A percentile compares a stretch with the other conserved stretches of the same genome.
Conservation (phyloP, 2,888 invertebrate species). For the Pristionchus maxplancki region DNA sequence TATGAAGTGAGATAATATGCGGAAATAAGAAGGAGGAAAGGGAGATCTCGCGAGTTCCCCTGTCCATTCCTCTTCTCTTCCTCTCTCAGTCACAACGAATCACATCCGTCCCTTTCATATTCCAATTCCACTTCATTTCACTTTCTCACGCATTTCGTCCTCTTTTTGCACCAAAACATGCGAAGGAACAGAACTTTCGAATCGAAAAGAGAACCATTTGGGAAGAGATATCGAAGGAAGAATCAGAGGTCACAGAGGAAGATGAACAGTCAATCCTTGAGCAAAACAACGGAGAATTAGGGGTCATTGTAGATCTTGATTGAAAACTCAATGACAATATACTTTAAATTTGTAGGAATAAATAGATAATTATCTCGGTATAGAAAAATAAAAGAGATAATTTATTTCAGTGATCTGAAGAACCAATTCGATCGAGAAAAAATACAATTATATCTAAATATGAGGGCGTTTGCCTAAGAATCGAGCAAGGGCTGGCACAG, state of each 20-base stretch:
- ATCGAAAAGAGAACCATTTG: neutral
- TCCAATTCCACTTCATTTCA: constrained; percentile 22
- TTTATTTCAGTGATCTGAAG: neutral
- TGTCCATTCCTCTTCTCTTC: neutral
- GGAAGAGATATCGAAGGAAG: neutral
- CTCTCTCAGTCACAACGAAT: constrained; percentile 12
- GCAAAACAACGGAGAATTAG: neutral
- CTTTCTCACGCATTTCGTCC: constrained; percentile 5
- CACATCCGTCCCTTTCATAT: constrained; percentile 6
- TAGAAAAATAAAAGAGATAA: neutral
- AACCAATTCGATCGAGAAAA: neutral
- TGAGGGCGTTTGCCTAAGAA: too few relatives aligned
- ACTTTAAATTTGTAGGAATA: neutral
- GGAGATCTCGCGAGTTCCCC: neutral
- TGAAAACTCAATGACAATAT: too few relatives aligned
- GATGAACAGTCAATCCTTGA: neutral
- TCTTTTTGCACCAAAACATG: neutral
- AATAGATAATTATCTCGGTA: too few relatives aligned
- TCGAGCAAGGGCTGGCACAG: too few relatives aligned
- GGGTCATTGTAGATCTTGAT: neutral
- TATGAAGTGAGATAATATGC: neutral
- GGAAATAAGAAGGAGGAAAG: neutral
- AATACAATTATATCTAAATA: too few relatives aligned
- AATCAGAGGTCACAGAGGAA: neutral
- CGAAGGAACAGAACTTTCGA: neutral